Evolutionary conservation across 1,140 invertebrate genomes (phyloP).

Genomic region (Zophobas morio): DNA sequence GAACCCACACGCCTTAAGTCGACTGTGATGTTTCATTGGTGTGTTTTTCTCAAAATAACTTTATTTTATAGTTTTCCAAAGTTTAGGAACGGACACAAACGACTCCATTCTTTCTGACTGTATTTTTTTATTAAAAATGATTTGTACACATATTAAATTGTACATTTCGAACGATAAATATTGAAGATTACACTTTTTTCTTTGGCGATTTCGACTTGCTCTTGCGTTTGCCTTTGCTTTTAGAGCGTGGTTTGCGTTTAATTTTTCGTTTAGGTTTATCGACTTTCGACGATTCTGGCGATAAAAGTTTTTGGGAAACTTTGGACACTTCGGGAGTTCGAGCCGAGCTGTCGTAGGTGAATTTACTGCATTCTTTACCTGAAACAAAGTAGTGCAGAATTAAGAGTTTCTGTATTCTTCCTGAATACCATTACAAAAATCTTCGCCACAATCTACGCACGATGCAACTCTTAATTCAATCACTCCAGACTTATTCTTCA

Average conservation of each 20-base stretch:
- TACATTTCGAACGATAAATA: no score
- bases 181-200: no score
- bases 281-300: conserved; percentile 47
- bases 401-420: background rate
- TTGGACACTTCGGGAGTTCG: conserved; percentile 64
- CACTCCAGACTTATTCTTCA: conserved; percentile 84
- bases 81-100: no score
- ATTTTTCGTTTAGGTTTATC: conserved; percentile 58
- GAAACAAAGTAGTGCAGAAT: conserved; percentile 7
- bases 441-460: conserved; percentile 86
- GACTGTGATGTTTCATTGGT: no score
- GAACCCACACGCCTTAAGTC: no score
- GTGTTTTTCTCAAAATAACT: no score
- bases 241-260: conserved; percentile 56
- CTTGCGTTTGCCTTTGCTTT: conserved; percentile 57
- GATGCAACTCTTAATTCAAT: conserved; percentile 82
- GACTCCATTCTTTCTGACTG: no score
- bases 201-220: conserved; percentile 59
- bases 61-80: no score
- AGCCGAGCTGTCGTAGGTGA: conserved; percentile 70
- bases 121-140: no score
- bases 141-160: no score
- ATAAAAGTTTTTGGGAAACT: conserved; percentile 53
- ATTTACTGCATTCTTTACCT: conserved; percentile 68
- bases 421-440: conserved; percentile 82